Conservation (phyloP, 2,888 invertebrate genomes). For the Trissoscelio sp. region DNA sequence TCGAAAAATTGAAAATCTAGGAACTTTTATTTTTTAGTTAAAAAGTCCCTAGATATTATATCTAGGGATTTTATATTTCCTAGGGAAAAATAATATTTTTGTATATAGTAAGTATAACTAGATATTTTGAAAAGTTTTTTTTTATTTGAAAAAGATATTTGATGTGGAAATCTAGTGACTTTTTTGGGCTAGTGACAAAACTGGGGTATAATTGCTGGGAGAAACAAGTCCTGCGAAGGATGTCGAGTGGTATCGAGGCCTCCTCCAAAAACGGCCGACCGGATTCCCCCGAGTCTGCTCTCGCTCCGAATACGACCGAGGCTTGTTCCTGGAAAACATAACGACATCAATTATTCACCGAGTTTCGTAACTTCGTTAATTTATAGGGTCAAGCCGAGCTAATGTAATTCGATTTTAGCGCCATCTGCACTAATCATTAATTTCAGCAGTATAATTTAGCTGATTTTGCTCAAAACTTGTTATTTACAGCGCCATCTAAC, state of each 20-base stretch:
- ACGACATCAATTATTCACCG: constrained; percentile 50
- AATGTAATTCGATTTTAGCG: not conserved
- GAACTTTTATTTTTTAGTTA: no score
- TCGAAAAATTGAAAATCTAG: no score
- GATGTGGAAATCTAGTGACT: not conserved
- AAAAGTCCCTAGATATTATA: no score
- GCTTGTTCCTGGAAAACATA: constrained; percentile 74
- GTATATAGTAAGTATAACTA: no score
- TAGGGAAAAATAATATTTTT: no score
- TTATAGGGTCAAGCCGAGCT: constrained; percentile 18
- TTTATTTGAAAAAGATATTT: no score
- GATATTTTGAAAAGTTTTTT: no score
- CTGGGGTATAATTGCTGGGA: not conserved
- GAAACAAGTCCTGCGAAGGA: constrained; percentile 60
- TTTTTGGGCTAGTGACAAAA: constrained; percentile 3
- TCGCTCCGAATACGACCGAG: constrained; percentile 72
- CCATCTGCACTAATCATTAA: constrained; percentile 12
- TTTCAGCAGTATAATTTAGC: no score
- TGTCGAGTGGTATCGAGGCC: constrained; percentile 68
- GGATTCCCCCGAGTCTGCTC: constrained; percentile 61
- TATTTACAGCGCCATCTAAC: no score
- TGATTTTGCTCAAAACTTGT: no score
- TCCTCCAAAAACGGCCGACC: constrained; percentile 73
- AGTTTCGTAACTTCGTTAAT: constrained; percentile 48
- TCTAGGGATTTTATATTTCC: no score